Evolutionary conservation across 2,797 vertebrate species (phyloP), one percentile per base, ranked within the genome.

Genomic region (Artibeus jamaicensis): DNA sequence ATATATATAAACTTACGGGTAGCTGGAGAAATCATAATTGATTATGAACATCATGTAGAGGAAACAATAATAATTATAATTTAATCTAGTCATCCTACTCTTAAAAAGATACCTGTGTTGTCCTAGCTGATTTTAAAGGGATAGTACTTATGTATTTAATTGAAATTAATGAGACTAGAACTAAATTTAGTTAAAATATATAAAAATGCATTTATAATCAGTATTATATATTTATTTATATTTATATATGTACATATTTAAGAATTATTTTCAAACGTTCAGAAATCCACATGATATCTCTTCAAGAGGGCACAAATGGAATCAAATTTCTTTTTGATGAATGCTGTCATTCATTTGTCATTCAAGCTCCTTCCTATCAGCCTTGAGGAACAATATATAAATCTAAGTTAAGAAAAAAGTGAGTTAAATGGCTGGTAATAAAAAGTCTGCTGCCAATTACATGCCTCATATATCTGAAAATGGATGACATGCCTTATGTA

Each of bases 391-490:
- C 5, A 93, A 91, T 16, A 86, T 91, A 79, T 79, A 91, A 85
- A 96, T 96, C 70, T 91, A 97, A 55, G 3, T 83, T 94, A 32
- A 68, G 53, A 96, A 96, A 96, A 59, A 67, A 93, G 48, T 62
- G 86, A 84, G 34, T 94, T 65, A 73, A 59, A 55, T 34, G 9
- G 10, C 32, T 94, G 68, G 32, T 10, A 29, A 86, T 91, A 94
- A 39, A 96, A n/a, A 97, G 95, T 77, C 59, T 59, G 88, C 94
- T 92, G 77, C 32, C 89, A 97, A 97, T 97, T 97, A 95, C 32
- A 95, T 84, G 82, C 79, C 62, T 97, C 96, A 96, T 95, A 90
- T 93, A 95, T 62, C 46, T 92, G 55, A 97, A 95, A 90, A 97
- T 96, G 97, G 83, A 65, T 93, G 88, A 44, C 48, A 32, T 90